These are phyloP conservation scores for Ganaspis sp. DNA, from an alignment of 1,140 invertebrate genomes.

Conservation along the genomic window DNA sequence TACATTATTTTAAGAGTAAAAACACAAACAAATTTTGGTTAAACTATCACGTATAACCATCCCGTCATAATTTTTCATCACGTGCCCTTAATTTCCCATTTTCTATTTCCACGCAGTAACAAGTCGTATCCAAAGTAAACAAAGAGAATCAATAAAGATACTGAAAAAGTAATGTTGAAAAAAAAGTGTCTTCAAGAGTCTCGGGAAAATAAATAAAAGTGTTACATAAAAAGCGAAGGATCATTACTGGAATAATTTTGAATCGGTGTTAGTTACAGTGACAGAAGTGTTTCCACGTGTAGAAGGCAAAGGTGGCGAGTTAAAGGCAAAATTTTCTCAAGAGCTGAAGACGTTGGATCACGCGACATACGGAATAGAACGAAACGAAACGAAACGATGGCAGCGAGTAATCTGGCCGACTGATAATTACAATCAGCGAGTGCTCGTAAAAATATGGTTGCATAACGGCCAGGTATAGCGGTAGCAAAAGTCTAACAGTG, in stretches of 20 bases:
- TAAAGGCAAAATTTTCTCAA: slow-evolving; percentile 22
- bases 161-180: too few relatives aligned
- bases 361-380: slow-evolving; percentile 1
- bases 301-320: slow-evolving; percentile 36
- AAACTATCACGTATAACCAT: too few relatives aligned
- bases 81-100: too few relatives aligned
- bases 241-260: background rate
- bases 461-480: slow-evolving; percentile 37
- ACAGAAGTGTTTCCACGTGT: background rate
- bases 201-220: background rate
- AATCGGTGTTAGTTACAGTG: background rate
- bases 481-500: slow-evolving; percentile 28
- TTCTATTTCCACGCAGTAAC: too few relatives aligned
- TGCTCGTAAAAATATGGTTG: slow-evolving; percentile 44
- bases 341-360: slow-evolving; percentile 23
- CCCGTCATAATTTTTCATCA: too few relatives aligned
- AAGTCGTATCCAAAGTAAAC: too few relatives aligned
- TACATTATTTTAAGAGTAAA: too few relatives aligned
- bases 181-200: too few relatives aligned
- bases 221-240: background rate
- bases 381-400: slow-evolving; percentile 10
- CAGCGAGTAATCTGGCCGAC: slow-evolving; percentile 32
- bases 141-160: too few relatives aligned
- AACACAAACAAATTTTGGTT: too few relatives aligned
- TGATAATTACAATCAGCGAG: slow-evolving; percentile 56